phyloP scores from a whole-genome alignment of 2,888 invertebrate species.

The Torymus texanus region DNA sequence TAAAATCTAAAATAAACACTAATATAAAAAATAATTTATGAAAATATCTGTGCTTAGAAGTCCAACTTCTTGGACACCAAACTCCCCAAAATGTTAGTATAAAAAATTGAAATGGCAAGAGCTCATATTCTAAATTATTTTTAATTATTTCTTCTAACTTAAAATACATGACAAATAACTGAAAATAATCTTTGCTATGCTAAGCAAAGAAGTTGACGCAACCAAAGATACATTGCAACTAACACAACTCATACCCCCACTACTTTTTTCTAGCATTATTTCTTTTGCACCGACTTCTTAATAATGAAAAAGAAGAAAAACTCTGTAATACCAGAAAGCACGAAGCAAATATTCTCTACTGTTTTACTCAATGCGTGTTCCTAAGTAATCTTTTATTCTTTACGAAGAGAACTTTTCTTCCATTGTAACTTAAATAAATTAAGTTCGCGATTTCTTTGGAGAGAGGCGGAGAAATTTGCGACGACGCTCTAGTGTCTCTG shows the following conservation, averaged over 20 bases:
- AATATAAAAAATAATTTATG: neutral
- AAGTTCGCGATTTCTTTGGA: neutral
- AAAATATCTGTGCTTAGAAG: neutral
- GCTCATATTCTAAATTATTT: constrained; percentile 13
- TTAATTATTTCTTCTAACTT: neutral
- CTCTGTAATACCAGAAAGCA: too few relatives aligned
- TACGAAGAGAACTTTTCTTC: neutral
- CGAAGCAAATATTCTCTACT: neutral
- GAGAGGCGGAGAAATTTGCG: constrained; percentile 3
- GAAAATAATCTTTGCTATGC: too few relatives aligned
- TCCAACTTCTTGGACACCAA: constrained; percentile 26
- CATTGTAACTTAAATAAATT: neutral
- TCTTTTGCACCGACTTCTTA: too few relatives aligned
- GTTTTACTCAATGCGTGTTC: too few relatives aligned
- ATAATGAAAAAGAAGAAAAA: too few relatives aligned
- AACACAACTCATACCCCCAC: too few relatives aligned
- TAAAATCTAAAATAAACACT: constrained; percentile 10
- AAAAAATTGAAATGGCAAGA: constrained; percentile 20
- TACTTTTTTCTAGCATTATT: too few relatives aligned
- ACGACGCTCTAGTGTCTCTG: constrained; percentile 18
- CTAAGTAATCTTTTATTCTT: neutral
- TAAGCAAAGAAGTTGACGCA: too few relatives aligned
- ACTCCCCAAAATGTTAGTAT: constrained; percentile 21
- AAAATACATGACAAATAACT: too few relatives aligned
- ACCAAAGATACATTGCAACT: too few relatives aligned